Percentiles rank a stretch among this genome's conserved stretches.
Evolutionary conservation across 2,888 invertebrate genomes (phyloP).

Genomic region (Abrostola triplasia): DNA sequence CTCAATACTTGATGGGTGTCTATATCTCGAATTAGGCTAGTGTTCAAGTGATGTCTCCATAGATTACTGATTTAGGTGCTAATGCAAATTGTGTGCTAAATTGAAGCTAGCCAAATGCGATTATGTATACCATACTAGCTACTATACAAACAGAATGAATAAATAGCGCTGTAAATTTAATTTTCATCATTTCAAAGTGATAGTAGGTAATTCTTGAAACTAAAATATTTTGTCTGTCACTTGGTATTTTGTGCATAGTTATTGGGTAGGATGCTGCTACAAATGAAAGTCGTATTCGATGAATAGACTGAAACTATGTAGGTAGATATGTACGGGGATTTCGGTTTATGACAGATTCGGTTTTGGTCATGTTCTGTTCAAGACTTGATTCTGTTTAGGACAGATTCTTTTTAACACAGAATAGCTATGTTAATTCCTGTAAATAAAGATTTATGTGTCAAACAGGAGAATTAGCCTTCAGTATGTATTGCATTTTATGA

Average conservation of each 20-base stretch:
- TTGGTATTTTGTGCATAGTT: no score
- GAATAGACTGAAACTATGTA: neutral
- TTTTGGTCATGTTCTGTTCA: no score
- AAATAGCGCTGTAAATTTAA: neutral
- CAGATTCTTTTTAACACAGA: no score
- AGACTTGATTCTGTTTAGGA: no score
- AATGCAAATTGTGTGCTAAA: conserved; percentile 52
- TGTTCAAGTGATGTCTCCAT: conserved; percentile 59
- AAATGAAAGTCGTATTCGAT: conserved; percentile 8
- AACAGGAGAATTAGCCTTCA: neutral
- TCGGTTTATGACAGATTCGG: no score
- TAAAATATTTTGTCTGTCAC: no score
- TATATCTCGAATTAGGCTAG: conserved; percentile 74
- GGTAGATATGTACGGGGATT: no score
- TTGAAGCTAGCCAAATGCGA: conserved; percentile 32
- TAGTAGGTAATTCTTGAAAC: no score
- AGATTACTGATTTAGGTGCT: conserved; percentile 64
- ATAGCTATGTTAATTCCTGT: no score
- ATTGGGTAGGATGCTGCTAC: no score
- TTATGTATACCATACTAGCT: conserved; percentile 10
- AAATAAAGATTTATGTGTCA: no score
- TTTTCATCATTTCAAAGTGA: neutral
- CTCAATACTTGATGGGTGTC: conserved; percentile 81
- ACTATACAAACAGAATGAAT: conserved; percentile 41
- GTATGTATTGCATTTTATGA: conserved; percentile 47